Evolutionary conservation across 2,113 vertebrate species (phyloP), one percentile per base, ranked within the genome.

Genomic region (Hipposideros armiger): DNA sequence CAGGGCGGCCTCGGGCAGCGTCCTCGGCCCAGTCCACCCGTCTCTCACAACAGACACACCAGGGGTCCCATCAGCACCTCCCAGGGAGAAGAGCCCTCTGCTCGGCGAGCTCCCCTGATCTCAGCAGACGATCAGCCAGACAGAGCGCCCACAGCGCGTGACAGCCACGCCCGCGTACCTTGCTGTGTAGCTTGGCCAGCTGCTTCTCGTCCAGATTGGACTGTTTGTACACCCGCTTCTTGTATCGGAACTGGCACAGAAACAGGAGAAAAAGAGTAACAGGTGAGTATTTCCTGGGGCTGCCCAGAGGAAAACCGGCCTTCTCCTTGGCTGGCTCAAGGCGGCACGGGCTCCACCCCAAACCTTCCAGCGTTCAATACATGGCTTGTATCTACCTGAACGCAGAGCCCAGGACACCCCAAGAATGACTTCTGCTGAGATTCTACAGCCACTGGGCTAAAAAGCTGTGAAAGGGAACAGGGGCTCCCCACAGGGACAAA

Each of bases 141-240:
- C 24, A 11, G 8, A 19, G 42, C 30, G 4, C 16, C n/a, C 14
- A 0, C 7, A 0, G 10, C 2, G 0, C 2, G 15, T 3, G 1
- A 0, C 16, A 1, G 5, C 28, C 15, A 0, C 0, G 0, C 42
- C 85, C 36, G 9, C 95, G 22, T 95, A 99, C 99, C 99, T 99
- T 99, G 0, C 99, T 99, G 97, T 99, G 99, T 70, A 99, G 99
- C 97, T 99, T 99, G 97, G 99, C 99, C 98, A 99, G 97, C 83
- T 99, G 99, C 80, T 99, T 99, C 98, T 99, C 99, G 93, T 99
- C 99, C 58, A 99, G 98, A 67, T 98, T 99, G 60, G 99, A 98
- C 96, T 99, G 99, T 36, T 98, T 99, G 95, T 99, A 99, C 60
- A 99, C 99, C 84, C 99, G 98, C 95, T 99, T 99, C 98, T 99